phyloP scores from a whole-genome alignment of 2,888 invertebrate genomes.

The Heliconius ismenius region DNA sequence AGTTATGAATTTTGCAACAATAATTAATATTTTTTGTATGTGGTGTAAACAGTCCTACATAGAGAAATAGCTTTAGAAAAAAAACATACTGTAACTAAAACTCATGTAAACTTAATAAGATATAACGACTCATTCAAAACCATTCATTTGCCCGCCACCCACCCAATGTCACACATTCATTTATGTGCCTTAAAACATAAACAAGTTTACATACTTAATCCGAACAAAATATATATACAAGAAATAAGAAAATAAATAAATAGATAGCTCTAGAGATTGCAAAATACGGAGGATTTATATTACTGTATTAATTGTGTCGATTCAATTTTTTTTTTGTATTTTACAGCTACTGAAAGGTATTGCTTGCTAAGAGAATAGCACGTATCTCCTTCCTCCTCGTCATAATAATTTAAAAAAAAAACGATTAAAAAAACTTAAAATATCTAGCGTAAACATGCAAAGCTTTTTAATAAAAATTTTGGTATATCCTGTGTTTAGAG shows the following conservation, averaged over 20 bases:
- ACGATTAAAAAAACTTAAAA: constrained; percentile 24
- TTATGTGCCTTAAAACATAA: background rate
- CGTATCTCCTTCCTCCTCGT: constrained; percentile 46
- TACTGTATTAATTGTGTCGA: constrained; percentile 52
- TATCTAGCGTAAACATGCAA: constrained; percentile 34
- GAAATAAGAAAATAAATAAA: background rate
- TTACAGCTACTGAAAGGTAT: constrained; percentile 53
- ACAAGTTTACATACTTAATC: background rate
- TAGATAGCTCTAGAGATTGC: constrained; percentile 47
- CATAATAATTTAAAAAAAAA: constrained; percentile 29
- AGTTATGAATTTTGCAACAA: no score
- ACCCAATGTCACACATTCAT: background rate
- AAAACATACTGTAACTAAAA: background rate
- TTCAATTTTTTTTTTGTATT: constrained; percentile 44
- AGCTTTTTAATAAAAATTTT: constrained; percentile 29
- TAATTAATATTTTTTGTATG: background rate
- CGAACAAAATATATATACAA: constrained; percentile 8
- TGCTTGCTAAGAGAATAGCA: constrained; percentile 57
- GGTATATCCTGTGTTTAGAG: constrained; percentile 36
- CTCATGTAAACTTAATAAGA: background rate
- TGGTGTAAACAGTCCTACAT: background rate
- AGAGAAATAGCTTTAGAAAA: background rate
- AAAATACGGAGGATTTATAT: constrained; percentile 50
- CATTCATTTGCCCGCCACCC: background rate
- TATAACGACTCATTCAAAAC: background rate